These are phyloP conservation scores for Blera fallax DNA, from an alignment of 2,888 invertebrate species.

Conservation along the genomic window DNA sequence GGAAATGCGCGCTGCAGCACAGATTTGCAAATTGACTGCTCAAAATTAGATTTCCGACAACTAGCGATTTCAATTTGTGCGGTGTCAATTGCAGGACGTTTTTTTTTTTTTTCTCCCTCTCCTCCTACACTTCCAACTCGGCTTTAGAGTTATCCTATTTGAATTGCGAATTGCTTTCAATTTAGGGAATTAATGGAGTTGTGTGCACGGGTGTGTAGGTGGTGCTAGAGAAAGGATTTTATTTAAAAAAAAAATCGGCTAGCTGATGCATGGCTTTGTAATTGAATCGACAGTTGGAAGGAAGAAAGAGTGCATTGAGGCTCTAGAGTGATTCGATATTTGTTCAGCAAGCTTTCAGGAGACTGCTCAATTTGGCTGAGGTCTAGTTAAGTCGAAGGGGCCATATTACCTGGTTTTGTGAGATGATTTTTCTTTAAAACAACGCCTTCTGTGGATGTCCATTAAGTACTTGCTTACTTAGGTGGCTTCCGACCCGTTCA, in stretches of 20 bases:
- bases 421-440: no score
- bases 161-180: conserved; percentile 66
- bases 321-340: conserved; percentile 33
- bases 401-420: no score
- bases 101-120: neutral
- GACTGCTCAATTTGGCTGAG: conserved; percentile 5
- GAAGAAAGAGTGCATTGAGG: conserved; percentile 8
- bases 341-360: no score
- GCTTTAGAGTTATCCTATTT: conserved; percentile 56
- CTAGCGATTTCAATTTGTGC: conserved; percentile 71
- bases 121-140: conserved; percentile 8
- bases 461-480: no score
- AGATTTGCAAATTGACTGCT: conserved; percentile 64
- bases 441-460: no score
- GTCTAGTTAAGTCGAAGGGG: no score
- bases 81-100: conserved; percentile 67
- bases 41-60: conserved; percentile 72
- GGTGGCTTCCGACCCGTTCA: no score
- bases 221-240: neutral
- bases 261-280: conserved; percentile 28
- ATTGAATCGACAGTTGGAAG: conserved; percentile 39
- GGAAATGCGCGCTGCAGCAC: conserved; percentile 19
- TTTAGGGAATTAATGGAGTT: conserved; percentile 55
- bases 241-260: neutral
- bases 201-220: neutral